Evolutionary conservation across 2,888 invertebrate genomes (phyloP).

Genomic region (Calameuta pallipes): DNA sequence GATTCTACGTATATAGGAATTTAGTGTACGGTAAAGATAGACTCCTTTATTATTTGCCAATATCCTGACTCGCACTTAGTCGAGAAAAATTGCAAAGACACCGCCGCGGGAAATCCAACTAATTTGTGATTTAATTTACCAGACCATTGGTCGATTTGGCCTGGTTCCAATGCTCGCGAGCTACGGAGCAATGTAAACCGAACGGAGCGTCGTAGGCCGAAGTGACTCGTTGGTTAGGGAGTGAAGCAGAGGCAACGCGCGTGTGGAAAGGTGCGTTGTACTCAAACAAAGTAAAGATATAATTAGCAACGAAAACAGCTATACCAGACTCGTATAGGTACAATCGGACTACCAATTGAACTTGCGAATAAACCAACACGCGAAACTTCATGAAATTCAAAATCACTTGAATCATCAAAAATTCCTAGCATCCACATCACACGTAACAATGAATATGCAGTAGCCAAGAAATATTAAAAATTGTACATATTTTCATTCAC

Average conservation of each 20-base stretch:
- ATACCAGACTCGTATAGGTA: neutral
- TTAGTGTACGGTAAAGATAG: neutral
- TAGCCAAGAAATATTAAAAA: neutral
- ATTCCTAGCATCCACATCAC: neutral
- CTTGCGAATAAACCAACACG: neutral
- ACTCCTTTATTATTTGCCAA: neutral
- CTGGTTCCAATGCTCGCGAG: constrained; percentile 45
- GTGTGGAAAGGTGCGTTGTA: constrained; percentile 64
- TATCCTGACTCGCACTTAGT: neutral
- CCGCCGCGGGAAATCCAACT: constrained; percentile 37
- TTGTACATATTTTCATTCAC: neutral
- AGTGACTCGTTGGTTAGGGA: constrained; percentile 29
- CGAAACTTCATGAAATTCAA: neutral
- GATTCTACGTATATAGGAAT: neutral
- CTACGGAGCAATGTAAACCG: constrained; percentile 33
- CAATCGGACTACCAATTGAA: constrained; percentile 28
- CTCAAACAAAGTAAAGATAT: constrained; percentile 65
- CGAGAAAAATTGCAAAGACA: neutral
- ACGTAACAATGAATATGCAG: neutral
- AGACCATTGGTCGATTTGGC: constrained; percentile 56
- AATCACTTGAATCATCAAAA: neutral
- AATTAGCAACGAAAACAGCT: constrained; percentile 44
- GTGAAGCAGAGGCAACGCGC: constrained; percentile 43
- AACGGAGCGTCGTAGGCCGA: constrained; percentile 17
- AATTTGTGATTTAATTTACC: constrained; percentile 53